Evolutionary conservation across 2,113 vertebrate species (phyloP).

Genomic region (Oreochromis tanganicae): DNA sequence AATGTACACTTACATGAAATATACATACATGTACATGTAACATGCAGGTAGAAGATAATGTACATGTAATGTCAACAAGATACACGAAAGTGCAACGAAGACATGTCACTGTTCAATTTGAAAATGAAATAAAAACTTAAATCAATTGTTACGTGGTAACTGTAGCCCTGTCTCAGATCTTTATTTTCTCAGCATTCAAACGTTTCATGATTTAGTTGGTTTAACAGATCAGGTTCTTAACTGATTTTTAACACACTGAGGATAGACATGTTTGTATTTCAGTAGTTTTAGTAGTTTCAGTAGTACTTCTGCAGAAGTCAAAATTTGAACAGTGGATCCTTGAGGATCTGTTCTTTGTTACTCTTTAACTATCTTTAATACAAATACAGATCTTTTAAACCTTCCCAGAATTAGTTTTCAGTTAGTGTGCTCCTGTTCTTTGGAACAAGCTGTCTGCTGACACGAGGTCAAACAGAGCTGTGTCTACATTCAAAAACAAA

Average conservation of each 20-base stretch:
- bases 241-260: neutral
- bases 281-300: neutral
- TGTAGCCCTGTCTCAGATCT: neutral
- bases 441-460: neutral
- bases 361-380: neutral
- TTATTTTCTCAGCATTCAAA: neutral
- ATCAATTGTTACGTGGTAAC: neutral
- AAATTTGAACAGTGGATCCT: neutral
- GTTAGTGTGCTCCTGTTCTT: rapidly evolving
- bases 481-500: neutral
- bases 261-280: neutral
- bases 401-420: neutral
- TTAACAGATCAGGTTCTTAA: neutral
- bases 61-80: neutral
- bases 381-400: rapidly evolving
- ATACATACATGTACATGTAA: neutral
- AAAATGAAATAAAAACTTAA: neutral
- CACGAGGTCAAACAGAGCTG: rapidly evolving
- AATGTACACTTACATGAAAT: neutral
- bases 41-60: neutral
- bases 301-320: neutral
- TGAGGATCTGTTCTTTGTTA: neutral
- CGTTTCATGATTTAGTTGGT: neutral
- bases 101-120: neutral
- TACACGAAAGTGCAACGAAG: rapidly evolving